Conservation (phyloP, 2,888 invertebrate genomes). For the Odontothrips loti region DNA sequence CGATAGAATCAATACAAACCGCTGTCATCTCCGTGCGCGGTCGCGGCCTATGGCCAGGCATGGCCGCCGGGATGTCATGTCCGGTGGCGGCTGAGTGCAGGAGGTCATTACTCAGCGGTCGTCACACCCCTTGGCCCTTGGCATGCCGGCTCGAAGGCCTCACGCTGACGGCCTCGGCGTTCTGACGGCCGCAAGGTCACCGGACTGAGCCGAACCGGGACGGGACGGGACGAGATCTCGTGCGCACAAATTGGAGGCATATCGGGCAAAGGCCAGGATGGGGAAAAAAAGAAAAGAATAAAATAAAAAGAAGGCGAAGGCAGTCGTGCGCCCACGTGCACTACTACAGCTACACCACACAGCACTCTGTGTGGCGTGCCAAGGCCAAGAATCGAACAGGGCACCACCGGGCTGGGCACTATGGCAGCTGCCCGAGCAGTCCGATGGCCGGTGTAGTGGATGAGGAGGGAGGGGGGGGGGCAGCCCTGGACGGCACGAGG, state of each 20-base stretch:
- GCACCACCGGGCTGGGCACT: background rate
- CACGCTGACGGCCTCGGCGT: too few species aligned
- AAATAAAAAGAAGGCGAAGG: too few species aligned
- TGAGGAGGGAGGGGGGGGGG: background rate
- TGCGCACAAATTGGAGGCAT: too few species aligned
- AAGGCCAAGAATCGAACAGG: conserved; percentile 9
- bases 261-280: too few species aligned
- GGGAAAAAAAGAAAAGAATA: too few species aligned
- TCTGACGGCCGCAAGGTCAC: too few species aligned
- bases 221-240: too few species aligned
- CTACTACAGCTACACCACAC: background rate
- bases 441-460: background rate
- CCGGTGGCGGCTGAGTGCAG: too few species aligned
- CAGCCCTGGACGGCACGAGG: background rate
- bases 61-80: background rate
- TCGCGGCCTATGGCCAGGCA: conserved; percentile 24
- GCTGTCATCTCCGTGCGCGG: conserved; percentile 21
- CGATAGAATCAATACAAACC: too few species aligned
- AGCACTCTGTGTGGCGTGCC: conserved; percentile 11
- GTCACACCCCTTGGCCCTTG: background rate
- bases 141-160: background rate
- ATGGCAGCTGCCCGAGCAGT: background rate
- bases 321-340: too few species aligned
- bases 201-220: too few species aligned
- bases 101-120: background rate